These are phyloP conservation scores for Rhysida immarginata DNA, from an alignment of 1,140 invertebrate species.

Conservation along the genomic window DNA sequence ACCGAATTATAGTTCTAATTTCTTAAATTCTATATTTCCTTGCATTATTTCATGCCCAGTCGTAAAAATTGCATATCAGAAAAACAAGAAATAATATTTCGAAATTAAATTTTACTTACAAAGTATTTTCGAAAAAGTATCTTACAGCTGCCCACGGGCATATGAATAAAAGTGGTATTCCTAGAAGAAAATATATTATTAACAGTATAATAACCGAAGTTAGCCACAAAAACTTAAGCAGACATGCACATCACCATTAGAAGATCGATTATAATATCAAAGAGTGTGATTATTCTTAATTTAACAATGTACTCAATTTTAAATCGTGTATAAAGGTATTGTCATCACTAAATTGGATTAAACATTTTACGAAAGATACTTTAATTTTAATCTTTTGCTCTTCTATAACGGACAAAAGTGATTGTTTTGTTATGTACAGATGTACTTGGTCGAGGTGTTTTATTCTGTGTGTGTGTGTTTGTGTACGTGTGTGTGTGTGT, in stretches of 20 bases:
- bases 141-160: not conserved
- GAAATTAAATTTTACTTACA: not conserved
- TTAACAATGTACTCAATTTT: not conserved
- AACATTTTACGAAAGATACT: not conserved
- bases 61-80: too few species aligned
- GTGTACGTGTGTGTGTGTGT: too few species aligned
- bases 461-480: too few species aligned
- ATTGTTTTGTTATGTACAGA: too few species aligned
- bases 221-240: not conserved
- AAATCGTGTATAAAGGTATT: not conserved
- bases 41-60: too few species aligned
- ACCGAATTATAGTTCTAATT: too few species aligned
- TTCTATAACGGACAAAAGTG: too few species aligned
- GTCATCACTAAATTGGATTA: not conserved
- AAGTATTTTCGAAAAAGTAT: not conserved
- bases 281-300: not conserved
- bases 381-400: too few species aligned
- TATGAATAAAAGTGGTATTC: not conserved
- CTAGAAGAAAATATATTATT: not conserved
- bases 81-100: too few species aligned
- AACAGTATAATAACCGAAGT: not conserved
- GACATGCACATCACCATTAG: not conserved
- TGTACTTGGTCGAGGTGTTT: too few species aligned
- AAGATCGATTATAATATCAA: not conserved
- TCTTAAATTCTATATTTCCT: too few species aligned